phyloP scores from a whole-genome alignment of 2,113 vertebrate species.

The Heterotis niloticus region DNA sequence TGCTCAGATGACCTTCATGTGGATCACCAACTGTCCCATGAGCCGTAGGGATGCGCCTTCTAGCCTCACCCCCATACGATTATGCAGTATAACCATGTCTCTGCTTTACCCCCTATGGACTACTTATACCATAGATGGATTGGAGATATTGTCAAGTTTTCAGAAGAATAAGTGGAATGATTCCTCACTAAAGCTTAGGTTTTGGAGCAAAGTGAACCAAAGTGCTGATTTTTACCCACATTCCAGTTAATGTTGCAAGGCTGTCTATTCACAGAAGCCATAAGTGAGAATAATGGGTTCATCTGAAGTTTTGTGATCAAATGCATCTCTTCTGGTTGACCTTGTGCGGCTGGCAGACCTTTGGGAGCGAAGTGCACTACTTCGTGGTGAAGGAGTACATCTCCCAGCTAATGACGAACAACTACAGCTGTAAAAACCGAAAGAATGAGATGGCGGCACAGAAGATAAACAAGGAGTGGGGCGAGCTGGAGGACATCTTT shows the following conservation, averaged over 20 bases:
- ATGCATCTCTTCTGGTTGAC: background rate
- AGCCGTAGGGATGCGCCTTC: background rate
- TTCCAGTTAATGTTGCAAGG: too few relatives aligned
- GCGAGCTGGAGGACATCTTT: slow-evolving; percentile 46
- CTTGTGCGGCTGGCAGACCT: slow-evolving; percentile 42
- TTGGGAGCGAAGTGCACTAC: slow-evolving; percentile 51
- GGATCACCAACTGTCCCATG: background rate
- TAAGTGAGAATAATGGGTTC: background rate
- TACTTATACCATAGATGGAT: background rate
- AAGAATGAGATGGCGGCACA: slow-evolving; percentile 55
- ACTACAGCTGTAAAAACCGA: slow-evolving; percentile 63
- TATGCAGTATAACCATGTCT: background rate
- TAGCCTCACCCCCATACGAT: background rate
- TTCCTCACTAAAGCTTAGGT: too few relatives aligned
- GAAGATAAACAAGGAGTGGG: slow-evolving; percentile 57
- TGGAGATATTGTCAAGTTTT: background rate
- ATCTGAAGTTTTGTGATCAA: background rate
- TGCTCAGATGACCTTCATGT: background rate
- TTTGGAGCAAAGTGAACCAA: too few relatives aligned
- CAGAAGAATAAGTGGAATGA: too few relatives aligned
- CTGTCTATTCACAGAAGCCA: too few relatives aligned
- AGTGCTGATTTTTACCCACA: too few relatives aligned
- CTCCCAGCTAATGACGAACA: slow-evolving; percentile 63
- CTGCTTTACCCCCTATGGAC: background rate
- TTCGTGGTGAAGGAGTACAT: slow-evolving; percentile 58